Evolutionary conservation across 1,140 invertebrate genomes (phyloP), one percentile per base, ranked within the genome.

Genomic region (Aphis craccivora): DNA sequence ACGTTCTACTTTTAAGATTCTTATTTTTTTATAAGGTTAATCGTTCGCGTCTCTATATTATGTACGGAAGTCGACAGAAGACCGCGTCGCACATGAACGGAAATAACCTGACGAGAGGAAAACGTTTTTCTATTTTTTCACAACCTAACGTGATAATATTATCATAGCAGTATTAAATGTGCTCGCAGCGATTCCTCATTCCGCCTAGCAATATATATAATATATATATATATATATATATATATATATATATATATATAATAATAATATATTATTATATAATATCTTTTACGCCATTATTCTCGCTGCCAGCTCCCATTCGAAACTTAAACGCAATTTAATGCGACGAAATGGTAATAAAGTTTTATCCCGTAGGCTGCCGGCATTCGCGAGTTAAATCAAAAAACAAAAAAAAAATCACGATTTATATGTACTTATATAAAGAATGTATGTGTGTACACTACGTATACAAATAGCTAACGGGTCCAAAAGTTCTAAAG

Each of bases 291-390:
- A 89, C 51, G 23, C 88, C 88, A 48, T 89, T 89, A 55, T 55
- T 89, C 51, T 89, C 35, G 30, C n/a, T 76, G n/a, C 30, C n/a
- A 14, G 88, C 23, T 55, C 18, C 88, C 51, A 89, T 51, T 89
- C 35, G 25, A 89, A 89, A 89, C 67, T 91, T 91, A 45, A 91
- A 91, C 60, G 30, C 60, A 45, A 91, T 91, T 81, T 91, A 91
- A 45, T 91, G 90, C 53, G 53, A 91, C 45, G 53, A 91, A 91
- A 91, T 81, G 90, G 90, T 91, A 91, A 81, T 91, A 67, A 91
- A 91, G 37, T 91, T 91, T 91, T 81, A 40, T 91, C 45, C 40
- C 43, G 67, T 76, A 40, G 90, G 90, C 60, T 76, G 30, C 67
- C 25, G 25, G 43, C 60, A 35, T 40, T 45, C 11, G 60, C 43